Conservation (phyloP, 2,797 vertebrate species). For the Acanthiza pusilla region DNA sequence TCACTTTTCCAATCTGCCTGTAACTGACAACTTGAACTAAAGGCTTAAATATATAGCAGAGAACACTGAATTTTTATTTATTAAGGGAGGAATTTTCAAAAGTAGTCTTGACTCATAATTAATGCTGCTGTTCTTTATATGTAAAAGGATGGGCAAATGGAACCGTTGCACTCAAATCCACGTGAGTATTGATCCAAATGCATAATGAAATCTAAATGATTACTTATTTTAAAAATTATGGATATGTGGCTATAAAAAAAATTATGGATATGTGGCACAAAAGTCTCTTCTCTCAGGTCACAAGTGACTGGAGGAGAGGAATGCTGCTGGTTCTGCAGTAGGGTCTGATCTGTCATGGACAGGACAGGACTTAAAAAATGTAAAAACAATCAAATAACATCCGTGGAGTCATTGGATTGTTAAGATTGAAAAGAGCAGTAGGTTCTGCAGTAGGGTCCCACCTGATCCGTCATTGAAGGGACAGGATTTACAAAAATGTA, state of each 20-base stretch:
- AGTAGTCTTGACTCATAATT: not conserved
- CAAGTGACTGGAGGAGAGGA: not conserved
- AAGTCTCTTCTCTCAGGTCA: not conserved
- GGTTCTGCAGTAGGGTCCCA: no score
- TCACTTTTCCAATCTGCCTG: not conserved
- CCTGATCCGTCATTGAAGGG: no score
- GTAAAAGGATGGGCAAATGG: not conserved
- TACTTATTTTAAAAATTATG: accelerated
- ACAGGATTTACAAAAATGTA: no score
- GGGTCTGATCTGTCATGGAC: no score
- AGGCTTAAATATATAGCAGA: not conserved
- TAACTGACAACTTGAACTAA: not conserved
- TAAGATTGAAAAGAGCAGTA: no score
- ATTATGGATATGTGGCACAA: accelerated
- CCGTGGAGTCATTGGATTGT: no score
- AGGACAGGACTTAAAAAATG: no score
- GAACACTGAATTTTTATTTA: not conserved
- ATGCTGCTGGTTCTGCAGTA: no score
- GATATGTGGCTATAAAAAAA: not conserved
- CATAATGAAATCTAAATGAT: not conserved
- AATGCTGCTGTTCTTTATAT: not conserved
- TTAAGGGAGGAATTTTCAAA: not conserved
- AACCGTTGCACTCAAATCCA: not conserved
- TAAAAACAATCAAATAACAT: no score
- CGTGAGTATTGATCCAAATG: not conserved